Evolutionary conservation across 2,888 invertebrate species (phyloP).

Genomic region (Ecliptopera silaceata): DNA sequence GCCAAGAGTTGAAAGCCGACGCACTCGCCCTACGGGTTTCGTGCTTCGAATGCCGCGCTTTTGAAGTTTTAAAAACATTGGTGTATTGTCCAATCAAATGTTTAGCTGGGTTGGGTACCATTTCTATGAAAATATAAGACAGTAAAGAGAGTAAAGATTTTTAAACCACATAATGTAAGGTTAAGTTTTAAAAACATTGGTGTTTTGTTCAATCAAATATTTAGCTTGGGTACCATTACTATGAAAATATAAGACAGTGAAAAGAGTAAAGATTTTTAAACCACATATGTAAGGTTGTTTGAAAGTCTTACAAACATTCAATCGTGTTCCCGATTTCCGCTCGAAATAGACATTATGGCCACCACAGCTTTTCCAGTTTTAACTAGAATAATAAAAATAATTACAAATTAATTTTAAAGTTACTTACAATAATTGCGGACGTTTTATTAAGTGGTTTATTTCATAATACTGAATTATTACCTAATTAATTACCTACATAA

Average conservation of each 20-base stretch:
- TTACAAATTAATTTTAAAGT: too few species aligned
- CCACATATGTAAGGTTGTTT: neutral
- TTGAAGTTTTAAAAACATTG: neutral
- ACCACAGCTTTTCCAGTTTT: neutral
- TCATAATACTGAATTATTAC: too few species aligned
- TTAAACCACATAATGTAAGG: neutral
- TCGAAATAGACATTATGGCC: slow-evolving; percentile 3
- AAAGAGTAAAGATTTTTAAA: neutral
- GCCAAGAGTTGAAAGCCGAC: slow-evolving; percentile 61
- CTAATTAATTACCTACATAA: too few species aligned
- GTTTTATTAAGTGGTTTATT: too few species aligned
- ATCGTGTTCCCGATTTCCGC: neutral
- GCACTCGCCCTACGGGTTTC: slow-evolving; percentile 39
- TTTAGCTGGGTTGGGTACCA: neutral
- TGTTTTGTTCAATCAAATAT: neutral
- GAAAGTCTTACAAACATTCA: neutral
- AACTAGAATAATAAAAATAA: neutral
- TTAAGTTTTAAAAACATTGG: neutral
- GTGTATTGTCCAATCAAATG: neutral
- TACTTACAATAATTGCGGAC: too few species aligned
- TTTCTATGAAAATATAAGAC: neutral
- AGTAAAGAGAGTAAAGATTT: neutral
- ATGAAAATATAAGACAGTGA: neutral
- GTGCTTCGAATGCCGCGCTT: slow-evolving; percentile 10
- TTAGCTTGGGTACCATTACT: neutral